phyloP scores from a whole-genome alignment of 37 sponge, comb jelly and placozoan species.

The Bolinopsis microptera region DNA sequence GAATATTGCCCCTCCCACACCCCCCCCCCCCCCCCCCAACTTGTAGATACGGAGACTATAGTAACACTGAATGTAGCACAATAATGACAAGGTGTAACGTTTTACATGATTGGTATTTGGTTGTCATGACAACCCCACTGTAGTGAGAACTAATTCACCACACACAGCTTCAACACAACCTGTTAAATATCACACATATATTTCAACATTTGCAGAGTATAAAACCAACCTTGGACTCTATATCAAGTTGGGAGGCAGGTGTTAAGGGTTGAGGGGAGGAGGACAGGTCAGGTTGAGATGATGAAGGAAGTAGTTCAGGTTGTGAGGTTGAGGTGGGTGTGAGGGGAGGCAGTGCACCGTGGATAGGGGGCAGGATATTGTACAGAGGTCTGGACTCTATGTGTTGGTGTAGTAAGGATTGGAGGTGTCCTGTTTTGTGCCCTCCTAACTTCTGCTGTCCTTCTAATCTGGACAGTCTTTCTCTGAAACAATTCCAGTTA shows the following conservation, averaged over 20 bases:
- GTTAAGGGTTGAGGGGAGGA: not conserved
- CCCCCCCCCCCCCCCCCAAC: too few species aligned
- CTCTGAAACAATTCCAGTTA: too few species aligned
- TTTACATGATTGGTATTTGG: too few species aligned
- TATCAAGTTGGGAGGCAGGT: not conserved
- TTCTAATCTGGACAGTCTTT: not conserved
- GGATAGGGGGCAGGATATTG: not conserved
- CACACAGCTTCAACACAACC: too few species aligned
- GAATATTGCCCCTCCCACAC: too few species aligned
- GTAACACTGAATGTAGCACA: too few species aligned
- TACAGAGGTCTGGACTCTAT: not conserved
- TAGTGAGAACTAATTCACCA: too few species aligned
- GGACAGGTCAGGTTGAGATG: not conserved
- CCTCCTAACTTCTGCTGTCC: not conserved
- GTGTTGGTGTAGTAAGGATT: not conserved
- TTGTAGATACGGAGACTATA: too few species aligned
- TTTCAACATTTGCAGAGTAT: too few species aligned
- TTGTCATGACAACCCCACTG: too few species aligned
- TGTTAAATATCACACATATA: too few species aligned
- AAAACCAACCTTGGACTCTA: not conserved
- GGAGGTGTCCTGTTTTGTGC: not conserved
- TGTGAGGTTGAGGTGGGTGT: not conserved
- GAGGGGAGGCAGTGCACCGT: not conserved
- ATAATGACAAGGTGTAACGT: too few species aligned
- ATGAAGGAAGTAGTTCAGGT: not conserved